Conservation (phyloP, 1,140 invertebrate genomes). For the Coboldia fuscipes region DNA sequence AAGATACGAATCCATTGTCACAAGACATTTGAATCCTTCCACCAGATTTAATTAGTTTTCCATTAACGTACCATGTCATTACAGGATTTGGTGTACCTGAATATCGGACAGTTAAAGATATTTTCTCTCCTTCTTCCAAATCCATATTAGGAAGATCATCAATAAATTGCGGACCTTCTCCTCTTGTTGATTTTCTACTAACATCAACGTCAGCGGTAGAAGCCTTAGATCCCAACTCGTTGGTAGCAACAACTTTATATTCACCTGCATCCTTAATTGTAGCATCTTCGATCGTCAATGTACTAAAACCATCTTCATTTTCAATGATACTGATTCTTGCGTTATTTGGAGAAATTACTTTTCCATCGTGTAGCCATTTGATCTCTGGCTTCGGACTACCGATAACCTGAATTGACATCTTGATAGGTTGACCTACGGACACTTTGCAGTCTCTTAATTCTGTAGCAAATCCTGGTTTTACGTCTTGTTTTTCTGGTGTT, state of each 20-base stretch:
- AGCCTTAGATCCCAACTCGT: not conserved
- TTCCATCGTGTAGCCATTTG: slow-evolving; percentile 59
- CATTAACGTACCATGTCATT: not conserved
- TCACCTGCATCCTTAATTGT: slow-evolving; percentile 39
- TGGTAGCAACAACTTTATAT: slow-evolving; percentile 31
- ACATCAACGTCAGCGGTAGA: not conserved
- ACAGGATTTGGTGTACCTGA: not conserved
- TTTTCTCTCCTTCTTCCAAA: slow-evolving; percentile 32
- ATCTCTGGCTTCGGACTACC: slow-evolving; percentile 56
- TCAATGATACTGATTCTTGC: slow-evolving; percentile 38
- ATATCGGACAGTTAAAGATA: not conserved
- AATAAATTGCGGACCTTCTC: not conserved
- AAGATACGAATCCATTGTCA: too few species aligned
- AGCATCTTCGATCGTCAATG: slow-evolving; percentile 29
- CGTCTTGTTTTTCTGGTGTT: not conserved
- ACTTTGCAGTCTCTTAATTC: slow-evolving; percentile 38
- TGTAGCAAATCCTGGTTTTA: slow-evolving; percentile 45
- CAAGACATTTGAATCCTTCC: slow-evolving; percentile 26
- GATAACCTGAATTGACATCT: slow-evolving; percentile 44
- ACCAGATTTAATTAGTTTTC: not conserved
- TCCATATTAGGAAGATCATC: slow-evolving; percentile 28
- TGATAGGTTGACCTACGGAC: slow-evolving; percentile 43
- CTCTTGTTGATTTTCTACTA: not conserved
- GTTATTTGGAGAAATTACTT: slow-evolving; percentile 46
- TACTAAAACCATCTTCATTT: slow-evolving; percentile 23